phyloP scores from a whole-genome alignment of 1,140 invertebrate genomes.

The Ephestia elutella region DNA sequence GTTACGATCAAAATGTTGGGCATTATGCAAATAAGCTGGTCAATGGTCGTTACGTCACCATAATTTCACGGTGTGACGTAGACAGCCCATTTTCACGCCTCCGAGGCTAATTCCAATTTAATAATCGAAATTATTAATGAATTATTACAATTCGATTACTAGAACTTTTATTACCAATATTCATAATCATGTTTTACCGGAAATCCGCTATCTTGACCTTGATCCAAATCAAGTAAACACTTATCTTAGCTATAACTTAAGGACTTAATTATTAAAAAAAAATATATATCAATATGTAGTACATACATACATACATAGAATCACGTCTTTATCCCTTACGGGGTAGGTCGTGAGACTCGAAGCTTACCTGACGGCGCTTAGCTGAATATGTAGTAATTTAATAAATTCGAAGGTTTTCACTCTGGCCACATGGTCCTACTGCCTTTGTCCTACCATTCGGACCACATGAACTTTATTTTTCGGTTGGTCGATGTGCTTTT shows the following conservation, averaged over 20 bases:
- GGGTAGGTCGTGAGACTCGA: too few species aligned
- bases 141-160: background rate
- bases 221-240: too few species aligned
- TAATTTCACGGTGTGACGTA: background rate
- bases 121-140: background rate
- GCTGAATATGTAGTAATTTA: too few species aligned
- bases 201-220: conserved; percentile 1
- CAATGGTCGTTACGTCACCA: background rate
- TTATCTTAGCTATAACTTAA: too few species aligned
- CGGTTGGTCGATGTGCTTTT: too few species aligned
- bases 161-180: background rate
- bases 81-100: background rate
- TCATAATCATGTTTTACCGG: background rate
- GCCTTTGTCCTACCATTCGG: too few species aligned
- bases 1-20: background rate
- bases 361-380: too few species aligned
- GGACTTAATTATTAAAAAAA: background rate
- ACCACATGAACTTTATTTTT: too few species aligned
- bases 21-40: background rate
- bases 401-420: too few species aligned
- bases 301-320: too few species aligned
- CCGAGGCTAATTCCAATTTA: background rate
- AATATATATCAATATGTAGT: background rate
- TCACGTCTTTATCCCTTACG: too few species aligned
- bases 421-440: too few species aligned